phyloP scores from a whole-genome alignment of 2,797 vertebrate genomes.

The Stomatorhinus walkeri region DNA sequence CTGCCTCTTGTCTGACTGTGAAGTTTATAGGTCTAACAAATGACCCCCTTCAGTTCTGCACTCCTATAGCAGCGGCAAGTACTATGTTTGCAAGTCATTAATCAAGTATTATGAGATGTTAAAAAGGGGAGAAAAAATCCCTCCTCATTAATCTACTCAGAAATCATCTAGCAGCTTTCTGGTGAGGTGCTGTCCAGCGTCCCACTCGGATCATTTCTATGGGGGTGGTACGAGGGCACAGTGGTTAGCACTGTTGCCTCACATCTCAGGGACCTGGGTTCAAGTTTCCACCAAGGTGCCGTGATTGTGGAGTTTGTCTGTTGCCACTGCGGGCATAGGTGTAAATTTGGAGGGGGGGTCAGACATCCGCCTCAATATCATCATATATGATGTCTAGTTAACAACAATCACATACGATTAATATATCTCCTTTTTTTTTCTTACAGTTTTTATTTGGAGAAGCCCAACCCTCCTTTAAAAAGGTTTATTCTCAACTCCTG shows the following conservation, averaged over 20 bases:
- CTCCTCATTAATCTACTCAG: neutral
- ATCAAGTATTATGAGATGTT: conserved; percentile 36
- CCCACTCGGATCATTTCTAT: neutral
- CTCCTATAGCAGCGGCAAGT: conserved; percentile 35
- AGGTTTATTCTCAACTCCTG: no score
- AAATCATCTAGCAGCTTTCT: neutral
- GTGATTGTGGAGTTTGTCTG: neutral
- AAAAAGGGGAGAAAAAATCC: neutral
- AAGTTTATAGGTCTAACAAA: conserved; percentile 3
- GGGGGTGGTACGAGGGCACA: neutral
- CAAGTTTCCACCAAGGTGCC: neutral
- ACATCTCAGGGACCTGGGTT: neutral
- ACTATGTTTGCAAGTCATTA: conserved; percentile 42
- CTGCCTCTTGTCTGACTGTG: conserved; percentile 31
- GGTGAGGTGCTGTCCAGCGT: neutral
- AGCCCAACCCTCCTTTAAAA: no score
- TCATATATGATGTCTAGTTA: no score
- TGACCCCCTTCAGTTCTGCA: conserved; percentile 1
- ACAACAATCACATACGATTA: no score
- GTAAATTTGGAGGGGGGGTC: no score
- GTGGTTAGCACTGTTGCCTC: neutral
- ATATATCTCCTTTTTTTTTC: no score
- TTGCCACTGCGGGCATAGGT: neutral
- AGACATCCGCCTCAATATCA: no score
- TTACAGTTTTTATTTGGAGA: no score